phyloP scores from a whole-genome alignment of 2,113 vertebrate genomes.

The Accipiter cooperii region DNA sequence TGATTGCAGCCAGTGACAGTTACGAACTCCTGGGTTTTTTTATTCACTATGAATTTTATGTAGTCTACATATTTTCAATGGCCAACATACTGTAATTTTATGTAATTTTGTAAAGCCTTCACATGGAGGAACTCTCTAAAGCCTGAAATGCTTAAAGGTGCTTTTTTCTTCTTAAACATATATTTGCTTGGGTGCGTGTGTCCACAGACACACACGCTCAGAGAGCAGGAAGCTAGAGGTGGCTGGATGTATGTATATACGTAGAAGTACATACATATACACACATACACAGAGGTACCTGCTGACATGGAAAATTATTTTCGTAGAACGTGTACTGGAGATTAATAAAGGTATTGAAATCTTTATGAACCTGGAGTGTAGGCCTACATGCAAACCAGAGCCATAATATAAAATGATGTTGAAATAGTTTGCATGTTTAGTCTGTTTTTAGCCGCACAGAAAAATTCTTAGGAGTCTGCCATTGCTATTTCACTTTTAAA shows the following conservation, averaged over 20 bases:
- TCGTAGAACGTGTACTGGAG: not conserved
- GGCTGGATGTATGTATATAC: not conserved
- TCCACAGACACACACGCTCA: not conserved
- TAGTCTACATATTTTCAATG: not conserved
- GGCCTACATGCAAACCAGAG: not conserved
- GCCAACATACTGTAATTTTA: not conserved
- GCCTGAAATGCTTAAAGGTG: not conserved
- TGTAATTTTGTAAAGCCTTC: not conserved
- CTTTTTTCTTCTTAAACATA: not conserved
- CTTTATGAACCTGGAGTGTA: not conserved
- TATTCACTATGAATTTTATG: not conserved
- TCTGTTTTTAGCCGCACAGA: not conserved
- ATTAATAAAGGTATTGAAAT: not conserved
- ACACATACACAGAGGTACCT: not conserved
- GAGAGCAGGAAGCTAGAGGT: not conserved
- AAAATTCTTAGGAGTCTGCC: not conserved
- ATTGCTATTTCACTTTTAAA: not conserved
- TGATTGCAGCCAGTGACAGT: not conserved
- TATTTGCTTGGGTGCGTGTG: not conserved
- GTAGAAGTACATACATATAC: no score
- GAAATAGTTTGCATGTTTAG: not conserved
- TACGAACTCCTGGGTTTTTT: slow-evolving; percentile 2
- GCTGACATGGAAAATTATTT: not conserved
- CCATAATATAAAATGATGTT: not conserved
- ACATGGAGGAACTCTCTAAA: not conserved